phyloP scores from a whole-genome alignment of 30 jellyfish, hydroid and myxozoan species.

The Pelagia noctiluca region DNA sequence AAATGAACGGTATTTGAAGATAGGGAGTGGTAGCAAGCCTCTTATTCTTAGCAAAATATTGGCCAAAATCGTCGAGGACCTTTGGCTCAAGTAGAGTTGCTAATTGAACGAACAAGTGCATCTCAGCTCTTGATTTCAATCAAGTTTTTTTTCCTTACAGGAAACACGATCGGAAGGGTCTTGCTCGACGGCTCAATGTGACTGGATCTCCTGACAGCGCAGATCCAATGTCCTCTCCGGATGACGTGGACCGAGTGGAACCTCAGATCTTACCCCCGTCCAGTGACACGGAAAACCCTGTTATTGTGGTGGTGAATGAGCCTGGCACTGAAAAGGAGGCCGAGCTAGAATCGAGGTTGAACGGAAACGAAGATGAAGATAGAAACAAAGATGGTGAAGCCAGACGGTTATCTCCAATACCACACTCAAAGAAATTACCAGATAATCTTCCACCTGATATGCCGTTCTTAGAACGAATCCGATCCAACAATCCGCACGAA shows the following conservation, averaged over 20 bases:
- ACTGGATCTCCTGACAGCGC: slow-evolving; percentile 19
- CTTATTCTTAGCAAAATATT: too few relatives aligned
- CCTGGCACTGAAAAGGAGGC: slow-evolving; percentile 38
- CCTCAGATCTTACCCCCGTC: background rate
- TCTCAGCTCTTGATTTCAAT: background rate
- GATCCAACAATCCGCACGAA: slow-evolving; percentile 29
- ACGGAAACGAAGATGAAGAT: background rate
- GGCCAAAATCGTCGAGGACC: too few relatives aligned
- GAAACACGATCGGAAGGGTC: slow-evolving; percentile 83
- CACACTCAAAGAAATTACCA: too few relatives aligned
- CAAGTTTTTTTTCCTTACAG: slow-evolving; percentile 20
- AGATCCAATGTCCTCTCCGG: slow-evolving; percentile 8
- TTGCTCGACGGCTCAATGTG: slow-evolving; percentile 65
- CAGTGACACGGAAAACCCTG: slow-evolving; percentile 23
- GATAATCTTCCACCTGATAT: background rate
- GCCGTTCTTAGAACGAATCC: slow-evolving; percentile 60
- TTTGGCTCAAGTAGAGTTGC: too few relatives aligned
- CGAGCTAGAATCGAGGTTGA: background rate
- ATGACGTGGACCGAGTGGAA: slow-evolving; percentile 1
- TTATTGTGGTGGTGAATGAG: slow-evolving; percentile 53
- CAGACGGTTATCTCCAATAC: background rate
- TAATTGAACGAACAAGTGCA: too few relatives aligned
- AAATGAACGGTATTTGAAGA: too few relatives aligned
- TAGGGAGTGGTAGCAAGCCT: too few relatives aligned
- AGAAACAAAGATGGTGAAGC: slow-evolving; percentile 4